Base-by-base conservation (phyloP, 2,113 vertebrate species). In the Pachyramphus minor region DNA sequence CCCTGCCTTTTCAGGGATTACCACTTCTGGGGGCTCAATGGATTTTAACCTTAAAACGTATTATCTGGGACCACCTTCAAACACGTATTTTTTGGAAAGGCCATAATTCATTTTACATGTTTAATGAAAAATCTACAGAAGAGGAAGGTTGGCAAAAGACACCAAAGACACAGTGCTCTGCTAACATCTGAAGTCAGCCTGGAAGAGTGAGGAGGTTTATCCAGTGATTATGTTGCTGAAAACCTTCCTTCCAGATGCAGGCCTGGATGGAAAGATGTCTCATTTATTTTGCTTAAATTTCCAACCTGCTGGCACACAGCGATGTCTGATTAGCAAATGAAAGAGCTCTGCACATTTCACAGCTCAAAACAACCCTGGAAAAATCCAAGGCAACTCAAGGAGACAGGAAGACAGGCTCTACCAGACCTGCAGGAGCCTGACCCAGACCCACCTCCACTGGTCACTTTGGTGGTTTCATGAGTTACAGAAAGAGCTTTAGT, bases 1-100 rank as follows among this genome's bases (percentile, higher is more conserved):
- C 78, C 78, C 90, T 81, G 58, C 69, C 86, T 93, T 88, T 78
- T 56, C 47, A 89, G 83, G 80, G 50, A 96, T 72, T 90, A 75
- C 60, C 62, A 50, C 35, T 87, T 80, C 17, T 24, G 31, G 79
- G 35, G 39, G 22, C 83, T 49, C 55, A 71, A 27, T 3, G n/a
- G 72, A 72, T 45, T 84, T 80, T 74, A 55, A 84, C 59, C 64
- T 90, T 59, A 35, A 74, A 86, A 69, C 35, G 14, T 24, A 41
- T 35, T 42, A 67, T 49, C 62, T 84, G 79, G 88, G 56, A 95
- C 74, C 0, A 0, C 79, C 82, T 92, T 93, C 95, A 96, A 90
- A 95, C 11, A 11, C 5, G 14, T 14, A 30, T 74, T 85, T 76
- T 83, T 83, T 7, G 4, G 82, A 92, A 94, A 94, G 92, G 44